Evolutionary conservation across 2,888 invertebrate species (phyloP).

Genomic region (Choristoneura rosaceana): DNA sequence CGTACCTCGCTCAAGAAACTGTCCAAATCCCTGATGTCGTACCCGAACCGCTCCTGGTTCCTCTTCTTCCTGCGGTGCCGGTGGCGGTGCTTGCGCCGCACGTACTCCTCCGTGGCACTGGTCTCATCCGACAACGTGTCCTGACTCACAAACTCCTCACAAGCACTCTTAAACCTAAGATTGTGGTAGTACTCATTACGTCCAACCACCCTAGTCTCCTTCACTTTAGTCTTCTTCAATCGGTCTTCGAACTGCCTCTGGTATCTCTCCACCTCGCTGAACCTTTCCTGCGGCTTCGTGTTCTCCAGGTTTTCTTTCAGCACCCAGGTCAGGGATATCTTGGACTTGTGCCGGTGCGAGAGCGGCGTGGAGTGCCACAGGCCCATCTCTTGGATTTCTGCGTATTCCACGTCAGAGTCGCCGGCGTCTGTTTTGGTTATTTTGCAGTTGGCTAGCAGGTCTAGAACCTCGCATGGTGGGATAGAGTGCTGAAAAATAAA

Average conservation of each 20-base stretch:
- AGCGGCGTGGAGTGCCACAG: constrained; percentile 81
- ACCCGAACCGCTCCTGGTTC: constrained; percentile 86
- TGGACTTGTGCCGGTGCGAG: constrained; percentile 82
- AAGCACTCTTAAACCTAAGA: constrained; percentile 72
- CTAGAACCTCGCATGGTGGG: constrained; percentile 71
- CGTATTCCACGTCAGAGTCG: constrained; percentile 70
- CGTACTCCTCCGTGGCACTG: constrained; percentile 75
- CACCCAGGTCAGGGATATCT: constrained; percentile 91
- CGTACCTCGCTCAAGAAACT: constrained; percentile 90
- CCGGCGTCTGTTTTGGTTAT: constrained; percentile 58
- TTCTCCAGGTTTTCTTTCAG: constrained; percentile 87
- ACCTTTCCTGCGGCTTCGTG: constrained; percentile 54
- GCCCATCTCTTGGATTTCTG: constrained; percentile 79
- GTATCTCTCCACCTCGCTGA: constrained; percentile 55
- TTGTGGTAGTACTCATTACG: constrained; percentile 82
- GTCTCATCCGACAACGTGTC: constrained; percentile 71
- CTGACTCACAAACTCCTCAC: constrained; percentile 73
- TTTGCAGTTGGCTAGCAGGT: constrained; percentile 74
- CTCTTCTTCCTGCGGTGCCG: constrained; percentile 77
- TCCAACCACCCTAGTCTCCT: constrained; percentile 66
- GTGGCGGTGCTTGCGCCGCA: constrained; percentile 77
- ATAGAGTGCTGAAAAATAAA: constrained; percentile 54
- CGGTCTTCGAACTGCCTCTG: constrained; percentile 57
- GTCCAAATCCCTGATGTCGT: constrained; percentile 92
- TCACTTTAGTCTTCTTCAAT: constrained; percentile 60